Percentiles rank a stretch among this genome's conserved stretches.
These are phyloP conservation scores for Octonoba sinensis DNA, from an alignment of 2,888 invertebrate species.

Conservation along the genomic window DNA sequence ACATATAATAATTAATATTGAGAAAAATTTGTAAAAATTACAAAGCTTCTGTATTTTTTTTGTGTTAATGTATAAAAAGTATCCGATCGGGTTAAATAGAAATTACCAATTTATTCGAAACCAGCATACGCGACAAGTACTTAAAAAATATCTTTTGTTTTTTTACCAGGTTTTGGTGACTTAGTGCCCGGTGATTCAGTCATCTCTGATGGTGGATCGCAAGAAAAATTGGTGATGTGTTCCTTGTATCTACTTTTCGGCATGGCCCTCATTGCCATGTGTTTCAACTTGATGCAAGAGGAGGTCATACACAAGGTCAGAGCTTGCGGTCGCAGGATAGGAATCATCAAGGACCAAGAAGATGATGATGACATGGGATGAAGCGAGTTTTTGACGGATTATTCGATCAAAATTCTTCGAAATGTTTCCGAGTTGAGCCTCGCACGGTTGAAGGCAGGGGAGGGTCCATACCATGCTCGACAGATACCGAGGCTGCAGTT, in stretches of 20 bases:
- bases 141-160: neutral
- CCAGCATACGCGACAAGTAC: neutral
- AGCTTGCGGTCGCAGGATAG: constrained; percentile 74
- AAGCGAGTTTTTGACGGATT: neutral
- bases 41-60: too few species aligned
- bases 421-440: neutral
- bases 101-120: too few species aligned
- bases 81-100: too few species aligned
- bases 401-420: neutral
- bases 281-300: constrained; percentile 94
- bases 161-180: constrained; percentile 81
- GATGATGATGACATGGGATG: constrained; percentile 63
- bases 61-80: too few species aligned
- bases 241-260: constrained; percentile 89
- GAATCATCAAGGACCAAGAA: constrained; percentile 62
- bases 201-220: constrained; percentile 67
- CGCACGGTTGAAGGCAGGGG: neutral
- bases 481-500: neutral
- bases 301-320: constrained; percentile 90
- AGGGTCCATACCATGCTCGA: neutral
- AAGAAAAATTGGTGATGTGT: constrained; percentile 74
- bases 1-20: too few species aligned
- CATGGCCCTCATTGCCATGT: constrained; percentile 94
- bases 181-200: constrained; percentile 79
- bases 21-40: too few species aligned